These are phyloP conservation scores for Electrona antarctica DNA, from an alignment of 2,113 vertebrate genomes.

Conservation along the genomic window DNA sequence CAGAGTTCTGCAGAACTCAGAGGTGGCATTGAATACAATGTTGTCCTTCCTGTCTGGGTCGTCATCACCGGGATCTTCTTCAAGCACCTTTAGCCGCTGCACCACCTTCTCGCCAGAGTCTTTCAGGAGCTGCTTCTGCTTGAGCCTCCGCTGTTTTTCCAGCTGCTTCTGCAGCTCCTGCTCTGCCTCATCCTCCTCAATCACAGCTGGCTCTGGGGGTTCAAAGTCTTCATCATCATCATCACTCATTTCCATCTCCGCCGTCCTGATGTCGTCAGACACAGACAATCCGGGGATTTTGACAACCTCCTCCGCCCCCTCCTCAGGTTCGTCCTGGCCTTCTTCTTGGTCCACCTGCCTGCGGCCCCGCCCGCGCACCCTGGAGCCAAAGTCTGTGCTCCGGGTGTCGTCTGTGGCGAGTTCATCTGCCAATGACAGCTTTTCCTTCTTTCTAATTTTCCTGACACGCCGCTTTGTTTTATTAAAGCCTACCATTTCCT, in stretches of 20 bases:
- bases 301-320: conserved; percentile 18
- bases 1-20: conserved; percentile 90
- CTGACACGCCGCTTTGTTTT: conserved; percentile 86
- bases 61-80: conserved; percentile 47
- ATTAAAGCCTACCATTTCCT: conserved; percentile 90
- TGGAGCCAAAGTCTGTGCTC: conserved; percentile 86
- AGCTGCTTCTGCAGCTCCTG: conserved; percentile 90
- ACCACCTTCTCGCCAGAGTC: conserved; percentile 84
- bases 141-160: conserved; percentile 87
- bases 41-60: conserved; percentile 83
- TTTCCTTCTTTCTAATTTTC: conserved; percentile 89
- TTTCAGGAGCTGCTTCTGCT: conserved; percentile 83
- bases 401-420: conserved; percentile 74
- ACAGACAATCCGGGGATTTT: conserved; percentile 31
- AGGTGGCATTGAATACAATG: conserved; percentile 91
- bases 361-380: conserved; percentile 81
- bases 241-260: conserved; percentile 88
- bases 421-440: conserved; percentile 60
- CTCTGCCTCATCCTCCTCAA: conserved; percentile 90
- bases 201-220: conserved; percentile 54
- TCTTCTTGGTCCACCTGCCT: conserved; percentile 41
- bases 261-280: conserved; percentile 84
- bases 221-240: conserved; percentile 81
- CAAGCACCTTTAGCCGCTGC: conserved; percentile 54
- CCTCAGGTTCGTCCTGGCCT: background rate